These are phyloP conservation scores for Alloscopus bannaensis DNA, from an alignment of 2,888 invertebrate genomes.

Conservation along the genomic window DNA sequence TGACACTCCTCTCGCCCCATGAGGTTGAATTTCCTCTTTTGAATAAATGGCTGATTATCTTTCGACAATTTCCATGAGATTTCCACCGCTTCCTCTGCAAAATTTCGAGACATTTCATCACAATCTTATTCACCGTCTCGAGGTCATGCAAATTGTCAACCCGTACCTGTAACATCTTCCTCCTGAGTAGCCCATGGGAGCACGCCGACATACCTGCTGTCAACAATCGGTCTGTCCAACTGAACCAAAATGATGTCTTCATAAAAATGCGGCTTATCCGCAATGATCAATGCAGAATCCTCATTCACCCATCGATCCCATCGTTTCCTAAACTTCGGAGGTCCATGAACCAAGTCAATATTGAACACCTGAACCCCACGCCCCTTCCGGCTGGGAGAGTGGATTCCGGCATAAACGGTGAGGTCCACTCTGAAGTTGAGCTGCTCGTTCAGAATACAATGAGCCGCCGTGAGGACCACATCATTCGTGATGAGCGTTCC, in stretches of 20 bases:
- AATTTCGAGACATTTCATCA: no score
- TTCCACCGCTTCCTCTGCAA: slow-evolving; percentile 38
- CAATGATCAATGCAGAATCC: slow-evolving; percentile 33
- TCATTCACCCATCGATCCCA: slow-evolving; percentile 44
- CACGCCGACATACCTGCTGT: slow-evolving; percentile 32
- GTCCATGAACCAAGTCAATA: slow-evolving; percentile 40
- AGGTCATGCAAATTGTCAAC: no score
- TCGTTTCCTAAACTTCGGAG: slow-evolving; percentile 31
- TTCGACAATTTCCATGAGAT: slow-evolving; percentile 45
- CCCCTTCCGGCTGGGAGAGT: background rate
- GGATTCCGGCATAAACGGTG: slow-evolving; percentile 34
- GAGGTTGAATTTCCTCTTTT: slow-evolving; percentile 37
- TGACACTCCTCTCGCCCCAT: slow-evolving; percentile 36
- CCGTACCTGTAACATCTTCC: slow-evolving; percentile 38
- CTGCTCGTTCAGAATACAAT: slow-evolving; percentile 27
- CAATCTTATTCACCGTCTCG: no score
- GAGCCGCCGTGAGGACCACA: slow-evolving; percentile 37
- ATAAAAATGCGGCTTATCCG: slow-evolving; percentile 35
- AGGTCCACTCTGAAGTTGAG: slow-evolving; percentile 42
- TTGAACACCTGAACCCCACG: slow-evolving; percentile 27
- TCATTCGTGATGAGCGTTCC: slow-evolving; percentile 37
- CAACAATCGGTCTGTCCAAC: slow-evolving; percentile 28
- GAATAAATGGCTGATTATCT: slow-evolving; percentile 35
- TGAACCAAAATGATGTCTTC: slow-evolving; percentile 48
- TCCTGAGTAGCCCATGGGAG: slow-evolving; percentile 24